A percentile compares a stretch with the other conserved stretches of the same genome.
Conservation (phyloP, 1,140 invertebrate genomes). For the Macrotrachela quadricornifera region DNA sequence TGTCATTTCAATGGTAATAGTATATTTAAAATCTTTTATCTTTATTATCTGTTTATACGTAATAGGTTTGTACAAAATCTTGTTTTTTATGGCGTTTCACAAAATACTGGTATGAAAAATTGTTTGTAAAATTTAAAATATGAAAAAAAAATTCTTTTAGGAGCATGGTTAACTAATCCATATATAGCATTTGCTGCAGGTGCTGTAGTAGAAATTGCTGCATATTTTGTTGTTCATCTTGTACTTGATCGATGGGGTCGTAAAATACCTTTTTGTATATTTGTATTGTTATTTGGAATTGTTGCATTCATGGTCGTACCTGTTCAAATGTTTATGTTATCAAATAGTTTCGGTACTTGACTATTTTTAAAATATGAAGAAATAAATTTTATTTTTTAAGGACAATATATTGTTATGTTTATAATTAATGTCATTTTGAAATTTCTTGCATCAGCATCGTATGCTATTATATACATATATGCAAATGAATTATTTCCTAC, state of each 20-base stretch:
- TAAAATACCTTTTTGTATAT: neutral
- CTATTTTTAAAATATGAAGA: too few relatives aligned
- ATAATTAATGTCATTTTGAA: too few relatives aligned
- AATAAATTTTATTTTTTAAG: too few relatives aligned
- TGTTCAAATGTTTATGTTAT: too few relatives aligned
- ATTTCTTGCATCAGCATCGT: too few relatives aligned
- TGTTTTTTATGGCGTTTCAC: slow-evolving; percentile 6
- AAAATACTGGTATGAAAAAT: slow-evolving; percentile 6
- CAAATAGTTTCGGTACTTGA: too few relatives aligned
- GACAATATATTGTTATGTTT: too few relatives aligned
- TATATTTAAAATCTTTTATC: neutral
- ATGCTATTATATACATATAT: too few relatives aligned
- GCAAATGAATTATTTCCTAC: too few relatives aligned
- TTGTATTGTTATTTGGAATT: slow-evolving; percentile 1
- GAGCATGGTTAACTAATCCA: neutral
- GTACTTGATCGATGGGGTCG: neutral
- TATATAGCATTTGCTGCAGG: neutral
- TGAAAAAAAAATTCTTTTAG: too few relatives aligned
- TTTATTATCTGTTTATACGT: neutral
- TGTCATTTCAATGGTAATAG: neutral
- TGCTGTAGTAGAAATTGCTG: slow-evolving; percentile 2
- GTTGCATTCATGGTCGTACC: too few relatives aligned
- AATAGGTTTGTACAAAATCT: slow-evolving; percentile 6
- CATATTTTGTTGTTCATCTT: slow-evolving; percentile 1
- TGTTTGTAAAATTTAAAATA: too few relatives aligned